Conservation (phyloP, 2,797 vertebrate genomes). For the Microctenopoma steveboyesi region DNA sequence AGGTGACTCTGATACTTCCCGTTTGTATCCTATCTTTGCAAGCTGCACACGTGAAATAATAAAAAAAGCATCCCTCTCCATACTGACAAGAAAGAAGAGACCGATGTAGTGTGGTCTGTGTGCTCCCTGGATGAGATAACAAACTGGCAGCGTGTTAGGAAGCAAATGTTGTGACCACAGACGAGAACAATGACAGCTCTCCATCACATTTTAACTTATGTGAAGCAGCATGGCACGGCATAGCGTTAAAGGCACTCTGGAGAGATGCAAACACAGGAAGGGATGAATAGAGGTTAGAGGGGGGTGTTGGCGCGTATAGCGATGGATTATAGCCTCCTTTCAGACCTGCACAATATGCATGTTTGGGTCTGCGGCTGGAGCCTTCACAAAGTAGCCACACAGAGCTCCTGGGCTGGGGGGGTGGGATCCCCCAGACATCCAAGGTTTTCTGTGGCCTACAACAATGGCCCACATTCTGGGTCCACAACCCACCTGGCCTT, state of each 20-base stretch:
- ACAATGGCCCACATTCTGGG: slow-evolving; percentile 79
- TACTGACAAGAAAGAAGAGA: slow-evolving; percentile 9
- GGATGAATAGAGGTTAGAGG: slow-evolving; percentile 73
- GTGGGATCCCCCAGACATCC: slow-evolving; percentile 64
- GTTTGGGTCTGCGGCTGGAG: slow-evolving; percentile 72
- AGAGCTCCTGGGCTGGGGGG: slow-evolving; percentile 51
- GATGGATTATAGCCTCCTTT: slow-evolving; percentile 81
- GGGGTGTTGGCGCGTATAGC: slow-evolving; percentile 66
- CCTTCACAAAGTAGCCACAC: slow-evolving; percentile 56
- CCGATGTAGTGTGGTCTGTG: slow-evolving; percentile 39
- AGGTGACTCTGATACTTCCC: slow-evolving; percentile 30
- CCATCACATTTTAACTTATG: slow-evolving; percentile 67
- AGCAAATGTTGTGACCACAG: slow-evolving; percentile 67
- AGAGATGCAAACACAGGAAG: slow-evolving; percentile 67
- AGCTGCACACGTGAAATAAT: slow-evolving; percentile 61
- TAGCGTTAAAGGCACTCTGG: slow-evolving; percentile 65
- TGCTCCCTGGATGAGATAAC: slow-evolving; percentile 62
- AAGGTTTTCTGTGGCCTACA: slow-evolving; percentile 67
- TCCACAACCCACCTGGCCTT: slow-evolving; percentile 77
- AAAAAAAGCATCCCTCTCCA: slow-evolving; percentile 44
- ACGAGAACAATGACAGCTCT: slow-evolving; percentile 71
- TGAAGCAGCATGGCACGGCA: slow-evolving; percentile 52
- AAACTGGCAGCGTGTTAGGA: slow-evolving; percentile 37
- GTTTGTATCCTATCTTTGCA: slow-evolving; percentile 60
- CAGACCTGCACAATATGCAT: slow-evolving; percentile 77